Conservation (phyloP, 2,113 vertebrate genomes). For the Mastomys coucha region DNA sequence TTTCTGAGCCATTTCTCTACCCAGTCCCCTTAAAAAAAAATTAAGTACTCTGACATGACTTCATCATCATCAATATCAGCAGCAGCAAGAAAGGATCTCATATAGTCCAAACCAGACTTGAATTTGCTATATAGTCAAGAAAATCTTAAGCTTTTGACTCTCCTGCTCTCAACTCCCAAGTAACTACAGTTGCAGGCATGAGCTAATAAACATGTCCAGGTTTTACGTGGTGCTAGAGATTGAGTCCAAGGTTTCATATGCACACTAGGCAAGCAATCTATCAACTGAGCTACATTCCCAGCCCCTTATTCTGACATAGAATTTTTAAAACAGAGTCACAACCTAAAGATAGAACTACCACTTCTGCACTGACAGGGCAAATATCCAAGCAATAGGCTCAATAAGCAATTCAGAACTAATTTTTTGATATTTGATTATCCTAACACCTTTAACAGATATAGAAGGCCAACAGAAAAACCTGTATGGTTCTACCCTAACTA, state of each 20-base stretch:
- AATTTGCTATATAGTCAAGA: background rate
- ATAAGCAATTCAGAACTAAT: conserved; percentile 51
- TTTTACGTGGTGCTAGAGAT: background rate
- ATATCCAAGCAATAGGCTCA: background rate
- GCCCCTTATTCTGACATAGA: conserved; percentile 5
- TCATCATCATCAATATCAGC: background rate
- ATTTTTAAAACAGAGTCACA: conserved; percentile 21
- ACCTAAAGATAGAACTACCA: background rate
- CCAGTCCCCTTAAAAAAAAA: background rate
- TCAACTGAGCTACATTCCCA: background rate
- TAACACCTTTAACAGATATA: conserved; percentile 42
- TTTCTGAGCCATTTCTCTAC: background rate
- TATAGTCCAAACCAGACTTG: too few relatives aligned
- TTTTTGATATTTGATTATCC: conserved; percentile 48
- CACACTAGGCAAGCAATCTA: background rate
- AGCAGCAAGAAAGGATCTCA: background rate
- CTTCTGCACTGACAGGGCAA: conserved; percentile 42
- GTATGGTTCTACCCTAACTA: background rate
- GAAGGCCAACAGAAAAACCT: conserved; percentile 49
- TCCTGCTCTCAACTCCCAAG: background rate
- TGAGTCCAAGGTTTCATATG: background rate
- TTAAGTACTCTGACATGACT: conserved; percentile 10
- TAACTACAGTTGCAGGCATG: background rate
- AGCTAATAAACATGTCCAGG: background rate
- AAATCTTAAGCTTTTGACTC: background rate